Base-by-base conservation (phyloP, 2,888 invertebrate species). In the Cheilosia grossa region DNA sequence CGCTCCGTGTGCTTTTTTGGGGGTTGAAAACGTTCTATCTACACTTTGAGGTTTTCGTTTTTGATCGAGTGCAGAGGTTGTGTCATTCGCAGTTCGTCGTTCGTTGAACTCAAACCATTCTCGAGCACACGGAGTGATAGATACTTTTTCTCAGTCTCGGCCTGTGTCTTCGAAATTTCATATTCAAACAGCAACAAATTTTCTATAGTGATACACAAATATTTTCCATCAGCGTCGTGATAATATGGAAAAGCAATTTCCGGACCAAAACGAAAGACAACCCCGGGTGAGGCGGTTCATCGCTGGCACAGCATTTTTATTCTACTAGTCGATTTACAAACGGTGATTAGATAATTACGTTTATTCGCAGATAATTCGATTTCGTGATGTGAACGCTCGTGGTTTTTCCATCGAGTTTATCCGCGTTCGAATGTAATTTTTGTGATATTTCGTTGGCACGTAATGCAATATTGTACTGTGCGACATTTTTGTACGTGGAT, bases 11-110 rank as follows among this genome's bases (percentile, higher is more conserved):
- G n/a, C 37, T 40, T 70, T 69, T 81, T 67, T 54, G 81, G 67
- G 85, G 85, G 85, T 85, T 85, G 85, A 85, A 85, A 85, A 75
- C 80, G 70, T 75, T 70, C 58, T 66, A 80, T 37, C 61, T 67
- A 77, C 75, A 77, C 75, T 61, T 77, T 72, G 85, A 63, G 85
- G 85, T 81, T 77, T 85, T 67, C 85, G 75, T 85, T 85, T 85
- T 85, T 70, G 77, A 85, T 85, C 75, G 85, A 81, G 85, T 85
- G 67, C 85, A 77, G 85, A 85, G 85, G 75, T 85, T 81, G 85
- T 85, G 85, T 85, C 85, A 85, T 85, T 85, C 85, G 81, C 85
- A 85, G 85, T 85, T 85, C 56, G 85, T 81, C 85, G 85, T 85
- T 85, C 85, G 85, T 85, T 85, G 85, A 85, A 85, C 85, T 85